A percentile compares a stretch with the other conserved stretches of the same genome.
These are phyloP conservation scores for Garra rufa DNA, from an alignment of 2,113 vertebrate species.

Conservation along the genomic window DNA sequence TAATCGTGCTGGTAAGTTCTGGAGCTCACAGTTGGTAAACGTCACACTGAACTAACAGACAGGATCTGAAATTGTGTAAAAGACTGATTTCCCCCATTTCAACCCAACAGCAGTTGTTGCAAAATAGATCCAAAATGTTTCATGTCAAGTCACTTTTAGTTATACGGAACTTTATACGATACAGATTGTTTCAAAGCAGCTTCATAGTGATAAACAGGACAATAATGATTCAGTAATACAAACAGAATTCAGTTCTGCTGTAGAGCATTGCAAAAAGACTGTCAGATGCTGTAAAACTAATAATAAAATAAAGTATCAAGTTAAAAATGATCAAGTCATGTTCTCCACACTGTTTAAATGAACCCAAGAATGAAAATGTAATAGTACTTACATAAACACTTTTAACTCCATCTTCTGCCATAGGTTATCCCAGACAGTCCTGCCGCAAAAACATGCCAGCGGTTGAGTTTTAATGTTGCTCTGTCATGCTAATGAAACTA, in stretches of 20 bases:
- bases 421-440: neutral
- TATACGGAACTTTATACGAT: too few relatives aligned
- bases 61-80: neutral
- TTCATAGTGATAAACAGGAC: too few relatives aligned
- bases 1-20: conserved; percentile 86
- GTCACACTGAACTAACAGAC: neutral
- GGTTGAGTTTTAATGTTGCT: neutral
- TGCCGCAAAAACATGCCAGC: neutral
- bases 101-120: neutral
- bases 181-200: too few relatives aligned
- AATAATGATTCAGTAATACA: too few relatives aligned
- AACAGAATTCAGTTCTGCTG: too few relatives aligned
- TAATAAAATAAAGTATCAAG: neutral
- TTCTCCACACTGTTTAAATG: neutral
- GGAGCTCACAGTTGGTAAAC: neutral
- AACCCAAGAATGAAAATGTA: neutral
- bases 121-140: neutral
- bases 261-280: too few relatives aligned
- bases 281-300: neutral
- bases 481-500: too few relatives aligned
- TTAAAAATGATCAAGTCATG: neutral
- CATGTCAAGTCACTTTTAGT: too few relatives aligned
- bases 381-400: neutral
- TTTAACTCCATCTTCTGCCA: neutral
- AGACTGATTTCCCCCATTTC: neutral